Percentiles rank a stretch among this genome's conserved stretches.
These are phyloP conservation scores for Deroplatys truncata DNA, from an alignment of 2,888 invertebrate species.

Conservation along the genomic window DNA sequence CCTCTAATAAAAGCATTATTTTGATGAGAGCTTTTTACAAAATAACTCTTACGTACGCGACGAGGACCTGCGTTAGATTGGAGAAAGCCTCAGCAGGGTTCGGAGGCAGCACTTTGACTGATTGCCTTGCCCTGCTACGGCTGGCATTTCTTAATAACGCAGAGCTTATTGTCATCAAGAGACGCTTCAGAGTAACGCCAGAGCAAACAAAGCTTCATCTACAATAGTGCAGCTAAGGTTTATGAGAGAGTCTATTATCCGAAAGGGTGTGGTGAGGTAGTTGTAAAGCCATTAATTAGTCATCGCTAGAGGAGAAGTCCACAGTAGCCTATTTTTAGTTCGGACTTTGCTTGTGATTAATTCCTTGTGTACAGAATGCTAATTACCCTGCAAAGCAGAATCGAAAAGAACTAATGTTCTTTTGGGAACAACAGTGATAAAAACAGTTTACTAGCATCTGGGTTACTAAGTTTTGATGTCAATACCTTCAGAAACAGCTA, in stretches of 20 bases:
- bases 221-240: not conserved
- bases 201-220: not conserved
- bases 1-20: not conserved
- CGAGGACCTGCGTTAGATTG: not conserved
- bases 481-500: too few species aligned
- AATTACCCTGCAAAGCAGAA: too few species aligned
- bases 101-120: not conserved
- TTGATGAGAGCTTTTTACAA: not conserved
- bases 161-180: not conserved
- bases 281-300: not conserved
- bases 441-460: too few species aligned
- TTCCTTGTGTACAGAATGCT: too few species aligned
- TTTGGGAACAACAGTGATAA: too few species aligned
- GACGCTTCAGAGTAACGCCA: not conserved
- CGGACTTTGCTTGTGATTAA: too few species aligned
- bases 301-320: not conserved
- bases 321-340: too few species aligned
- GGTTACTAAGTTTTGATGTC: too few species aligned
- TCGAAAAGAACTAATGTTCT: too few species aligned
- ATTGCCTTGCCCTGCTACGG: not conserved
- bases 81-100: not conserved
- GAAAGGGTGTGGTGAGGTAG: not conserved
- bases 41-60: not conserved
- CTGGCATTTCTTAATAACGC: not conserved
- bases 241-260: not conserved